Percentiles rank a stretch among this genome's conserved stretches.
These are phyloP conservation scores for Eurystomus gularis DNA, from an alignment of 2,113 vertebrate species.

Conservation along the genomic window DNA sequence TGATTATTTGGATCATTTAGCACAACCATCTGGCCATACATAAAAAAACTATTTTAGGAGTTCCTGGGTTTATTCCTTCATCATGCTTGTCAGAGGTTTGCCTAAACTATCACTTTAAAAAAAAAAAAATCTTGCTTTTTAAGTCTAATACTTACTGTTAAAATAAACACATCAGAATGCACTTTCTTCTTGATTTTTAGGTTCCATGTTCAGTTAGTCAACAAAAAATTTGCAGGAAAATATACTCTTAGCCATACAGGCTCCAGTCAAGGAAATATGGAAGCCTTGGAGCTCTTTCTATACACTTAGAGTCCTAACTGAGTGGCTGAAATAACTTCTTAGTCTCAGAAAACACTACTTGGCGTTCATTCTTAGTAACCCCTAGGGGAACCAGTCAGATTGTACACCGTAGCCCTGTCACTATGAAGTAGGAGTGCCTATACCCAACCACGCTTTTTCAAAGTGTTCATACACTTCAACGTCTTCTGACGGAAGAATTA, in stretches of 20 bases:
- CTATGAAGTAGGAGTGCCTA: background rate
- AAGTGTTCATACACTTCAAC: background rate
- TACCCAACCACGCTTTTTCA: background rate
- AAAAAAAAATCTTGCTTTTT: no score
- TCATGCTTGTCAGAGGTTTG: background rate
- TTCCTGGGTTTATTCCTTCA: background rate
- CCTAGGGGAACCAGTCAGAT: background rate
- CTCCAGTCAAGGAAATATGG: background rate
- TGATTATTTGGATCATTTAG: constrained; percentile 16
- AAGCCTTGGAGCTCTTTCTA: background rate
- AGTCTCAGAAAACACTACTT: background rate
- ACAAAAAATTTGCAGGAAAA: background rate
- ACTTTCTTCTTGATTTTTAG: background rate
- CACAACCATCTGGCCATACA: background rate
- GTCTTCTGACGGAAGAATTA: background rate
- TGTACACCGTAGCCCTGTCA: fast-evolving
- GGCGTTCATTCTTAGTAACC: background rate
- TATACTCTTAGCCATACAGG: background rate
- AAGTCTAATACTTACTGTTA: background rate
- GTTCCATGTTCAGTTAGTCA: background rate
- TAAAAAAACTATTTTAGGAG: background rate
- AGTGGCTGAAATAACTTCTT: background rate
- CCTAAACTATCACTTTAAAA: background rate
- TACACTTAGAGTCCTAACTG: background rate
- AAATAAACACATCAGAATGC: background rate